Evolutionary conservation across 2,797 vertebrate species (phyloP).

Genomic region (Galago senegalensis): DNA sequence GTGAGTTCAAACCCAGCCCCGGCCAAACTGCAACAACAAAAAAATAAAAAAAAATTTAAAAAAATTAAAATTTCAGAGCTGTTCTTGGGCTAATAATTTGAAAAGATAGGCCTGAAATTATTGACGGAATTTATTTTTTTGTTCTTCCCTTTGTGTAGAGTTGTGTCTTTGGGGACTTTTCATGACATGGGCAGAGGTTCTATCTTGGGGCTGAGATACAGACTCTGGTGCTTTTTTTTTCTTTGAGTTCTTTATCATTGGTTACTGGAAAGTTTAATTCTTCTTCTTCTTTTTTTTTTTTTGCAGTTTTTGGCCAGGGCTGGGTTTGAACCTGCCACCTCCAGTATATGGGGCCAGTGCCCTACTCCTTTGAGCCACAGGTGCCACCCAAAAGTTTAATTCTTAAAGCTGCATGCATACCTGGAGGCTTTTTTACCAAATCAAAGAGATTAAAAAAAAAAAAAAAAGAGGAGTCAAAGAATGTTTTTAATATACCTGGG

Average conservation of each 20-base stretch:
- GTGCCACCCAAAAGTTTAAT: not conserved
- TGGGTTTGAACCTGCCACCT: no score
- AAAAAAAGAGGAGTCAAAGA: not conserved
- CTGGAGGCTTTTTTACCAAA: slow-evolving; percentile 35
- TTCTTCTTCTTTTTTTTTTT: no score
- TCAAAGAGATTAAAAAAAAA: not conserved
- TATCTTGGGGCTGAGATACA: not conserved
- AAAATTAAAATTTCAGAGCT: slow-evolving; percentile 2
- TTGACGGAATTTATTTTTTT: not conserved
- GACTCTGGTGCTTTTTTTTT: not conserved
- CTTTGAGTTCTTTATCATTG: slow-evolving; percentile 4
- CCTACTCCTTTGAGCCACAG: no score
- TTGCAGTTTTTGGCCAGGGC: no score
- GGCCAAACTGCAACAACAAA: not conserved
- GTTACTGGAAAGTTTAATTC: not conserved
- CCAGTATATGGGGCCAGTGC: no score
- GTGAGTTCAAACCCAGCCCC: no score
- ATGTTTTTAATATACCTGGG: slow-evolving; percentile 32
- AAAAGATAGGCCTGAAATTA: slow-evolving; percentile 51
- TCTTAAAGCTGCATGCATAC: not conserved
- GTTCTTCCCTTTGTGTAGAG: not conserved
- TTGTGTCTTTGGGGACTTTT: not conserved
- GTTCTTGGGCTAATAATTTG: not conserved
- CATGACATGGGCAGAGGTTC: not conserved
- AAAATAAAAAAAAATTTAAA: no score